phyloP scores from a whole-genome alignment of 2,797 vertebrate species.

The Molossus molossus region DNA sequence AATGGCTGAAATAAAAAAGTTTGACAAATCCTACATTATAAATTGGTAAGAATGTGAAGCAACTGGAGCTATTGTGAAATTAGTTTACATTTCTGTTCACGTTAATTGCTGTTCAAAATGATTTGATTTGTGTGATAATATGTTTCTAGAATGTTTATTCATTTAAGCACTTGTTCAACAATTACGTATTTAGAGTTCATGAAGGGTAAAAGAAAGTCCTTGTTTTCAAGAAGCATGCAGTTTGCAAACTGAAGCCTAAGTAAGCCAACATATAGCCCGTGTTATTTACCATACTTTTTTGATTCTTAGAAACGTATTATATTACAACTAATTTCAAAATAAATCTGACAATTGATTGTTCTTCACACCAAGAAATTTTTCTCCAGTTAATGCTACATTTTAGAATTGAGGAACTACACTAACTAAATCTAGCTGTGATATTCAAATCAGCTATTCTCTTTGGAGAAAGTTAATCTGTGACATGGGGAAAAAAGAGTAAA shows the following conservation, averaged over 20 bases:
- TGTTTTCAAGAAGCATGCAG: neutral
- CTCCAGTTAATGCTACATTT: slow-evolving; percentile 49
- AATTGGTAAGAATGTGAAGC: neutral
- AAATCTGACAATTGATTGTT: neutral
- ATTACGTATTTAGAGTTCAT: slow-evolving; percentile 13
- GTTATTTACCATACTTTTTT: slow-evolving; percentile 22
- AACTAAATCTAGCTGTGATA: slow-evolving; percentile 53
- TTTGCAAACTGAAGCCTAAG: neutral
- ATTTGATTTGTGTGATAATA: slow-evolving; percentile 58
- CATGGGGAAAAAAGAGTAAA: neutral
- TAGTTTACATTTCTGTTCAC: slow-evolving; percentile 48
- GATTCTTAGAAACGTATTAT: neutral
- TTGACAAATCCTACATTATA: neutral
- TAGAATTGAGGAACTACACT: slow-evolving; percentile 26
- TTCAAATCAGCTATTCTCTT: slow-evolving; percentile 32
- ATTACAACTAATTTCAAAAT: slow-evolving; percentile 64
- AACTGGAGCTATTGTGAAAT: slow-evolving; percentile 35
- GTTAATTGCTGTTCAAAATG: slow-evolving; percentile 51
- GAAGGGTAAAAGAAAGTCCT: slow-evolving; percentile 8
- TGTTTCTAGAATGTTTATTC: slow-evolving; percentile 53
- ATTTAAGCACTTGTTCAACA: neutral
- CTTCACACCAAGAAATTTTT: slow-evolving; percentile 21
- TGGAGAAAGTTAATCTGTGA: slow-evolving; percentile 53
- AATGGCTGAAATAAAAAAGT: neutral
- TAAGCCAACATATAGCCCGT: neutral